Evolutionary conservation across 2,797 vertebrate species (phyloP), one percentile per base, ranked within the genome.

Genomic region (Cephalopachus bancanus): DNA sequence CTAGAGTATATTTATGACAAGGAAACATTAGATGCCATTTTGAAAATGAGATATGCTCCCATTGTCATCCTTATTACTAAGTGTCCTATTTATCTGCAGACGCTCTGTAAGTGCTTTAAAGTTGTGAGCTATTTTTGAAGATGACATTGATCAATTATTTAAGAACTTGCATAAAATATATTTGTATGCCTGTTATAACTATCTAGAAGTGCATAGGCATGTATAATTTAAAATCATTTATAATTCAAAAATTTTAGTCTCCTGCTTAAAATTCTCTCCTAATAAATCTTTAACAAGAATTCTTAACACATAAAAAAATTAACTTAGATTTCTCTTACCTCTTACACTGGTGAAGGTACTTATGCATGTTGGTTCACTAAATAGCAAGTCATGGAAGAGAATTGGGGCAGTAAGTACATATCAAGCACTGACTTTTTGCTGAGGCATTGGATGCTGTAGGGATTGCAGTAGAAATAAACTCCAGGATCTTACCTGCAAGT

Each of bases 91-190:
- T 44, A 96, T 64, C 67, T 83, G 28, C 26, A 53, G 69, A 92
- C 55, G 19, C 20, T 83, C 49, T 88, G 6, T 62, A 51, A 83
- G 44, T 59, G 51, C 71, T 55, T 94, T 69, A 92, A 85, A 89
- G 44, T 76, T 53, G 44, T 91, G 33, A 83, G 22, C 51, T 91
- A 17, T 87, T 51, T 75, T 92, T 89, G 78, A 93, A 95, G 80
- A 80, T 74, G 51, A 69, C 67, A 83, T 71, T 67, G 64, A 75
- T 93, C 53, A 90, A 60, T 94, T 94, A 94, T 93, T 90, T 89
- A 92, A 84, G 62, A 96, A 80, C 28, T 80, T 94, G 59, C 64
- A 89, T 86, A 92, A 79, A 88, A 88, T 59, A 72, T n/a, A 89
- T 92, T 74, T 84, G 60, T 67, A 65, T 92, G 24, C 49, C 71